Conservation (phyloP, 2,113 vertebrate genomes). For the Heterotis niloticus region DNA sequence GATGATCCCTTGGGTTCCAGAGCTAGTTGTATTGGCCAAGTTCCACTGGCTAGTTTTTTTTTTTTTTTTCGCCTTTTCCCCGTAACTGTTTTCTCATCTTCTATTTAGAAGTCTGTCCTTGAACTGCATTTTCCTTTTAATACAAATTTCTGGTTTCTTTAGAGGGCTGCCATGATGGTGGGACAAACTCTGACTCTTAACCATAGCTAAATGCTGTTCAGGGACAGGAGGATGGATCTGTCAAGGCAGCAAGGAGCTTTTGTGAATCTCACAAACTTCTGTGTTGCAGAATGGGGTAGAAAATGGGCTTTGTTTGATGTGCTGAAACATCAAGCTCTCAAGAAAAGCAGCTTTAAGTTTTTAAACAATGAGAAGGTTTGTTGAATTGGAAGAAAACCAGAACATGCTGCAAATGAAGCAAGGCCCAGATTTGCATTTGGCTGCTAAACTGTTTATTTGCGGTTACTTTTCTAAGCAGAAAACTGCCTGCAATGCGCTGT, state of each 20-base stretch:
- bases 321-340: constrained; percentile 54
- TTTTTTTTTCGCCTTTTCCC: not conserved
- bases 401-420: constrained; percentile 53
- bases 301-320: constrained; percentile 66
- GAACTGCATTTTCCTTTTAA: constrained; percentile 14
- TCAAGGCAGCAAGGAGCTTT: constrained; percentile 24
- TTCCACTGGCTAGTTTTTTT: not conserved
- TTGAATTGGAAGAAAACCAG: constrained; percentile 44
- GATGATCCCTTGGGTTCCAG: constrained; percentile 39
- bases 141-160: constrained; percentile 2
- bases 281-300: constrained; percentile 50
- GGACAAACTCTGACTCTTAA: constrained; percentile 62
- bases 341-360: constrained; percentile 58
- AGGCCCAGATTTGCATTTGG: constrained; percentile 47
- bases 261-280: constrained; percentile 50
- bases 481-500: no score
- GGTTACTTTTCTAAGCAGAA: no score
- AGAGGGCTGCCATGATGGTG: constrained; percentile 30
- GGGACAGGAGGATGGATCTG: constrained; percentile 29
- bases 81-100: constrained; percentile 27
- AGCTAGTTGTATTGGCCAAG: not conserved
- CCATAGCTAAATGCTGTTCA: constrained; percentile 62
- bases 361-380: constrained; percentile 49
- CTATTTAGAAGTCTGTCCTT: constrained; percentile 41
- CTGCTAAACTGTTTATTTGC: constrained; percentile 5